Evolutionary conservation across 2,113 vertebrate species (phyloP).

Genomic region (Chiloscyllium plagiosum): DNA sequence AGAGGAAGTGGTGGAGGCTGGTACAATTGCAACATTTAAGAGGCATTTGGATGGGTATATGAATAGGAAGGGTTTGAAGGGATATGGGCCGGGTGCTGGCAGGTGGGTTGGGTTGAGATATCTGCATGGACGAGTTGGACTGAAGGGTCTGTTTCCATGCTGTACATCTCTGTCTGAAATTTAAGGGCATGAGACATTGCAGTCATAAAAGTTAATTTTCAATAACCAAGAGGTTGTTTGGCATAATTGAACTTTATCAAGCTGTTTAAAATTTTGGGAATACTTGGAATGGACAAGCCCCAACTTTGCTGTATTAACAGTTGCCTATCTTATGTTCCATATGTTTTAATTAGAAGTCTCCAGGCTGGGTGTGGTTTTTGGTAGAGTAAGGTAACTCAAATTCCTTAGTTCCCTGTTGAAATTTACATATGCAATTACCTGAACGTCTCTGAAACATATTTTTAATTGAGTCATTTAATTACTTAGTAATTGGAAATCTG

Average conservation of each 20-base stretch:
- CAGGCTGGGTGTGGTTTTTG: background rate
- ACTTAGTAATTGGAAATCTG: background rate
- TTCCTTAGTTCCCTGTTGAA: background rate
- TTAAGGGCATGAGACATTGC: background rate
- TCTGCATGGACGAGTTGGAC: too few relatives aligned
- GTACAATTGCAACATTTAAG: too few relatives aligned
- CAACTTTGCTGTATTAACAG: background rate
- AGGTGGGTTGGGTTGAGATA: too few relatives aligned
- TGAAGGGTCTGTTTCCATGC: too few relatives aligned
- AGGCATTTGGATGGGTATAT: too few relatives aligned
- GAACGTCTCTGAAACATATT: background rate
- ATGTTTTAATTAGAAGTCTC: background rate
- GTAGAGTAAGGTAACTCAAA: background rate
- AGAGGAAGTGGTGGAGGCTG: too few relatives aligned
- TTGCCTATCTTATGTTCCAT: background rate
- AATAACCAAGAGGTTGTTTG: background rate
- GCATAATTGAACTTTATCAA: background rate
- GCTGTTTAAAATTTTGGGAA: background rate
- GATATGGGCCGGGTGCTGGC: too few relatives aligned
- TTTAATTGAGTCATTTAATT: too few relatives aligned
- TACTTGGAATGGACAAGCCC: background rate
- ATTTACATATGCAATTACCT: background rate
- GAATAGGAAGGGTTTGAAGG: too few relatives aligned
- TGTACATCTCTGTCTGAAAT: too few relatives aligned
- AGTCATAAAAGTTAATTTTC: background rate